Base-by-base conservation (phyloP, 2,113 vertebrate genomes). In the Nannospalax galili region DNA sequence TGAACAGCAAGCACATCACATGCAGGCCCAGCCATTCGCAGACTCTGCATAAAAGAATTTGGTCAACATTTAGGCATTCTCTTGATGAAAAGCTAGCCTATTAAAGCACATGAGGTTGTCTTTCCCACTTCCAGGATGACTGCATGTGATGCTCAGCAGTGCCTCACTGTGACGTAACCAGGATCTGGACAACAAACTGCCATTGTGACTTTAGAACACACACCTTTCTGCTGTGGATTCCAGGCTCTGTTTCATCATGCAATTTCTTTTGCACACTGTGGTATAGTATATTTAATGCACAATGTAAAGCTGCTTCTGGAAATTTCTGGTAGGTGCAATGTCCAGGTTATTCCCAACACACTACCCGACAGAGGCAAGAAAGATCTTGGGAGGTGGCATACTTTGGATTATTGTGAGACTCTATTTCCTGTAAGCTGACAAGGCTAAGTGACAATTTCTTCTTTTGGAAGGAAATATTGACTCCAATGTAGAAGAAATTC, bases 61-160 rank as follows among this genome's bases (percentile, higher is more conserved):
- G 97, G 98, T 98, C 98, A 98, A 98, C 98, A 97, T 98, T 98
- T 97, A 98, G 98, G 98, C 99, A 98, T 98, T 97, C 94, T 85
- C 96, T 97, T 98, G 98, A 98, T 98, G 98, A 99, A 98, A 98
- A 98, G 86, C 97, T 96, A 96, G 96, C 97, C 97, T 98, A 98
- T 98, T 98, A 98, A 75, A 98, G 97, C 94, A 94, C 96, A 96
- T 96, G 42, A 92, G 97, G 97, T 77, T 95, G 85, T 92, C 95
- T 98, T 97, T 96, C 94, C 96, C 56, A 93, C 98, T 99, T 99
- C 98, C 98, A 98, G 90, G 90, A 96, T 95, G 30, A 0, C 67
- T 97, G 80, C 91, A 96, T 98, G 95, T 97, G 98, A 98, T 97
- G 97, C 97, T 98, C 65, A 92, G 92, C 98, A 98, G 98, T 97